Percentiles rank a stretch among this genome's conserved stretches.
These are phyloP conservation scores for Callochromis pleurospilus DNA, from an alignment of 2,113 vertebrate genomes.

Conservation along the genomic window DNA sequence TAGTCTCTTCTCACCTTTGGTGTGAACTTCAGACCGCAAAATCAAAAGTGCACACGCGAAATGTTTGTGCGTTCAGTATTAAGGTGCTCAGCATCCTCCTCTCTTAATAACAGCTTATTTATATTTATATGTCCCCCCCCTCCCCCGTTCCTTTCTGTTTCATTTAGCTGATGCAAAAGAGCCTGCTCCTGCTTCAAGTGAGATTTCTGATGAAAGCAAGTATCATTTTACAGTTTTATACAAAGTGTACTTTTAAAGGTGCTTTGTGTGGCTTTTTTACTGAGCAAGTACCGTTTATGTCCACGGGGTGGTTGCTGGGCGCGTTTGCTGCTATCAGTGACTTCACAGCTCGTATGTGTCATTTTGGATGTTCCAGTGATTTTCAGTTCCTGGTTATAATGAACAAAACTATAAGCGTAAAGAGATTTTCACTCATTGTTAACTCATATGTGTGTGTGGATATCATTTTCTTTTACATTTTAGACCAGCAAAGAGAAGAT, in stretches of 20 bases:
- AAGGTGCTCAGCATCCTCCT: neutral
- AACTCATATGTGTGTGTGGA: neutral
- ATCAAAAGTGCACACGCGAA: neutral
- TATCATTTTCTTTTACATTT: neutral
- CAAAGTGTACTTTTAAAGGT: neutral
- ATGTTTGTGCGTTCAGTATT: neutral
- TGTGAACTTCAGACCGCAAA: neutral
- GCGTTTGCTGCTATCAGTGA: neutral
- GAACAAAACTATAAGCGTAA: neutral
- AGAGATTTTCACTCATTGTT: neutral
- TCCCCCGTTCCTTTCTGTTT: conserved; percentile 6
- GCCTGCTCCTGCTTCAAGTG: conserved; percentile 43
- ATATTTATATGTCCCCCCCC: neutral
- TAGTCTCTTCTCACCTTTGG: neutral
- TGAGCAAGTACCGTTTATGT: neutral
- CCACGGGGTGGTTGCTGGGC: neutral
- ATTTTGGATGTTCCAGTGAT: neutral
- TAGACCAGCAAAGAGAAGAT: neutral
- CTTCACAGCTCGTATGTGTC: neutral
- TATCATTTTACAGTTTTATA: conserved; percentile 30
- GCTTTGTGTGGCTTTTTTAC: conserved; percentile 12
- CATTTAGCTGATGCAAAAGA: conserved; percentile 54
- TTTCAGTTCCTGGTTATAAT: neutral
- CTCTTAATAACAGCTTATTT: neutral
- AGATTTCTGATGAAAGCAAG: conserved; percentile 72